A percentile compares a stretch with the other conserved stretches of the same genome.
These are phyloP conservation scores for Candoia aspera DNA, from an alignment of 2,113 vertebrate species.

Conservation along the genomic window DNA sequence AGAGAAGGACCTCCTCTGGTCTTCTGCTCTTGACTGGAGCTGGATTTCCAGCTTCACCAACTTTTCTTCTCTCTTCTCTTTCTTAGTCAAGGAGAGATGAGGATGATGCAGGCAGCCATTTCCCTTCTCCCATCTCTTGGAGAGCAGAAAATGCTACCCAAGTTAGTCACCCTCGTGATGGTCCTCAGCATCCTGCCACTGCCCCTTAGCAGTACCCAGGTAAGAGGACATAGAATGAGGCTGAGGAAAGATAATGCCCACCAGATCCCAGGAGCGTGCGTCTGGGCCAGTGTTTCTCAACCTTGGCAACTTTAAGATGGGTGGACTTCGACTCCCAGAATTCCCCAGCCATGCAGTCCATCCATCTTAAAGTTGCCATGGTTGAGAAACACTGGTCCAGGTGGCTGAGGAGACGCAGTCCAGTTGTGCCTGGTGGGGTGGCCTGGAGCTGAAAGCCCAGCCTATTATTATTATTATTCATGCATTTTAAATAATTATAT, in stretches of 20 bases:
- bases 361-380: no score
- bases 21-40: background rate
- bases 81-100: background rate
- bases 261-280: background rate
- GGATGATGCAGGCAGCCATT: rapidly evolving
- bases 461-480: background rate
- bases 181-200: constrained; percentile 51
- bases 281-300: background rate
- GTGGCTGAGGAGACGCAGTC: background rate
- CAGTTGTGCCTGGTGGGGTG: background rate
- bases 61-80: background rate
- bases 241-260: background rate
- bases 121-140: background rate
- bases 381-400: no score
- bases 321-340: no score
- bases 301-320: no score
- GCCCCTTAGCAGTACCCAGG: constrained; percentile 18
- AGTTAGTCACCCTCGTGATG: constrained; percentile 33
- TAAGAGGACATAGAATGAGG: background rate
- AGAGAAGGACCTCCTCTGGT: background rate
- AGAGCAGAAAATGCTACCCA: constrained; percentile 22
- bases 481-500: background rate
- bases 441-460: background rate
- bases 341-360: no score
- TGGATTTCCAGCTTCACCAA: background rate